These are phyloP conservation scores for Brachionichthys hirsutus DNA, from an alignment of 2,113 vertebrate genomes.

Conservation along the genomic window DNA sequence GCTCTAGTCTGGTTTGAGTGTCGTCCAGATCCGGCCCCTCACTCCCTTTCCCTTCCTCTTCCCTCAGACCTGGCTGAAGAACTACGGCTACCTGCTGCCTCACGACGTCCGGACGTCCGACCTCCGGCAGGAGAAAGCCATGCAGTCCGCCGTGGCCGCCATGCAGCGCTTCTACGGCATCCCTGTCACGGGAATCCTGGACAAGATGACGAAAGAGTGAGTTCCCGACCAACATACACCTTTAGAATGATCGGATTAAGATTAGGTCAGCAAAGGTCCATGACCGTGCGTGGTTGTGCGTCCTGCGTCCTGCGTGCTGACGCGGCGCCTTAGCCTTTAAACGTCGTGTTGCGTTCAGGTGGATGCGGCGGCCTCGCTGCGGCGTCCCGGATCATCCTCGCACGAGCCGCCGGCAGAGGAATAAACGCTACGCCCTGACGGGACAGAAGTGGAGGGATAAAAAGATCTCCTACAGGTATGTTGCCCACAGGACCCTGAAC, in stretches of 20 bases:
- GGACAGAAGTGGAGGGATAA: slow-evolving; percentile 97
- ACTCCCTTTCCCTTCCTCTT: not conserved
- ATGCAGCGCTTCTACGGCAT: slow-evolving; percentile 95
- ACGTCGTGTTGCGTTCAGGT: slow-evolving; percentile 72
- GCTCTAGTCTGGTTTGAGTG: no score
- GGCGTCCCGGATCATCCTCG: slow-evolving; percentile 94
- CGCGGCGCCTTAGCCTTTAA: no score
- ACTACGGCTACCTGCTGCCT: slow-evolving; percentile 89
- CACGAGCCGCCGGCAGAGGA: slow-evolving; percentile 85
- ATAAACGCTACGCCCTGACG: slow-evolving; percentile 95
- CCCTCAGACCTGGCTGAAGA: slow-evolving; percentile 88
- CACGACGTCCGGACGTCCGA: slow-evolving; percentile 83
- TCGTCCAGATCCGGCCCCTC: no score
- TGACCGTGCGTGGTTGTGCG: no score
- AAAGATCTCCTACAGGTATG: slow-evolving; percentile 92
- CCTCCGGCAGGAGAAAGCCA: slow-evolving; percentile 85
- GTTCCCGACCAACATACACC: no score
- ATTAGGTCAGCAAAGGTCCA: no score
- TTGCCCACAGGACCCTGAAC: slow-evolving; percentile 36
- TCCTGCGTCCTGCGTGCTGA: no score
- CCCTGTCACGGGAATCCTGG: slow-evolving; percentile 87
- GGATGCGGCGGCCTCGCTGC: slow-evolving; percentile 97
- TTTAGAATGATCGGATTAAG: no score
- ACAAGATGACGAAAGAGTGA: slow-evolving; percentile 88
- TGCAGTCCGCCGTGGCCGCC: slow-evolving; percentile 88